phyloP scores from a whole-genome alignment of 2,797 vertebrate species.

The Psittacula derbiana region DNA sequence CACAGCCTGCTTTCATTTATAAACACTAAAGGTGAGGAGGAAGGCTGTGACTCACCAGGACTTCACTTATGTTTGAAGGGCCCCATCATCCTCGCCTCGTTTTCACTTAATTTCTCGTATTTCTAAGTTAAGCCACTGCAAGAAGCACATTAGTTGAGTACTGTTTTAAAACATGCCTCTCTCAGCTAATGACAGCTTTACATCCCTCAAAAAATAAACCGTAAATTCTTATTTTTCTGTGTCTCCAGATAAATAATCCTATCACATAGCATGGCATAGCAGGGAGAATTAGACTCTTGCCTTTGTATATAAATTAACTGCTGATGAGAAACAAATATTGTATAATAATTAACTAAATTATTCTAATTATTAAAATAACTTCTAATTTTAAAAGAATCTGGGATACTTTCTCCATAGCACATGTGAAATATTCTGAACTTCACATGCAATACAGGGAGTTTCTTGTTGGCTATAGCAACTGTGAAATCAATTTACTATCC shows the following conservation, averaged over 20 bases:
- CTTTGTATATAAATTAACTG: background rate
- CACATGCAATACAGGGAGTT: background rate
- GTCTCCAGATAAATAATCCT: background rate
- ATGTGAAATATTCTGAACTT: background rate
- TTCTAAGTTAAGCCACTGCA: background rate
- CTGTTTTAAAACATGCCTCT: background rate
- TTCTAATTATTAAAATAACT: background rate
- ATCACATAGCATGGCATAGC: background rate
- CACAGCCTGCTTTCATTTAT: background rate
- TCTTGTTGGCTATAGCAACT: background rate
- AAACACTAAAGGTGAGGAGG: background rate
- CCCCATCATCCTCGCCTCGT: background rate
- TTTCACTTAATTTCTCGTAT: background rate
- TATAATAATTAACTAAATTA: background rate
- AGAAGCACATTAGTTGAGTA: rapidly evolving
- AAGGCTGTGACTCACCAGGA: conserved; percentile 12
- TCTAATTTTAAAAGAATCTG: background rate
- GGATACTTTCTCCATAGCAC: background rate
- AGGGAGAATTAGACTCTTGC: background rate
- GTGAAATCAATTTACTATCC: background rate
- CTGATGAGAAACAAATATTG: background rate
- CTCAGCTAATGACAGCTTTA: background rate
- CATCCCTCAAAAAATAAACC: background rate
- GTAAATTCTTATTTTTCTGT: background rate
- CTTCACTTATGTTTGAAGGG: background rate